Base-by-base conservation (phyloP, 1,140 invertebrate genomes). In the Drosophila funebris region DNA sequence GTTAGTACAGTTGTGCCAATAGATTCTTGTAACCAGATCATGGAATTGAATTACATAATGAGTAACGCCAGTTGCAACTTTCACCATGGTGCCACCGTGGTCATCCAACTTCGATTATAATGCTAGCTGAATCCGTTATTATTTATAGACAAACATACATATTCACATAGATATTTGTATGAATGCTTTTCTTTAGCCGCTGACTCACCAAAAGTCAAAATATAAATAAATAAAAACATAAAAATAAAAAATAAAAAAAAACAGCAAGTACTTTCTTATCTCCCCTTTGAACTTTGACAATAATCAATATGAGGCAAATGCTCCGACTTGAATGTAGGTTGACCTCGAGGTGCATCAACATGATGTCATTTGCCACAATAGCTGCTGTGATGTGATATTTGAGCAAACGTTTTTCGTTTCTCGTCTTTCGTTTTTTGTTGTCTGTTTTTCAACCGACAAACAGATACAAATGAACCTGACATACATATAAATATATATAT, bases 211-310 rank as follows among this genome's bases (percentile, higher is more conserved):
- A 9, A 8, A 31, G n/a, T 18, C 24, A 8, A 13, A 27, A n/a
- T n/a, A 52, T 31, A 27, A n/a, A 9, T 9, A n/a, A 36, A 36
- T 13, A 36, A 13, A 56, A 33, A 57, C 31, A 14, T 13, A 27
- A 52, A 39, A 27, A n/a, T 13, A 27, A 52, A 39, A 27, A n/a
- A 9, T 9, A n/a, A 36, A 36, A 36, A 36, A 13, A 56, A 33
- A 57, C 31, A 14, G 24, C 24, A 13, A 48, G 24, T n/a, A 46
- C 36, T 48, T 48, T 48, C 50, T 48, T 37, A 18, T 39, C 46
- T 64, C 13, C 33, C 46, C 73, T 74, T 67, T 85, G 80, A 84
- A 85, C 80, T 81, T 56, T 57, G 68, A 31, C 57, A 80, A 68
- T 73, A 84, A 84, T 84, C 80, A 80, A 85, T 85, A 85, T 16